These are phyloP conservation scores for Lamellibrachia luymesi DNA, from an alignment of 1,140 invertebrate genomes.

Conservation along the genomic window DNA sequence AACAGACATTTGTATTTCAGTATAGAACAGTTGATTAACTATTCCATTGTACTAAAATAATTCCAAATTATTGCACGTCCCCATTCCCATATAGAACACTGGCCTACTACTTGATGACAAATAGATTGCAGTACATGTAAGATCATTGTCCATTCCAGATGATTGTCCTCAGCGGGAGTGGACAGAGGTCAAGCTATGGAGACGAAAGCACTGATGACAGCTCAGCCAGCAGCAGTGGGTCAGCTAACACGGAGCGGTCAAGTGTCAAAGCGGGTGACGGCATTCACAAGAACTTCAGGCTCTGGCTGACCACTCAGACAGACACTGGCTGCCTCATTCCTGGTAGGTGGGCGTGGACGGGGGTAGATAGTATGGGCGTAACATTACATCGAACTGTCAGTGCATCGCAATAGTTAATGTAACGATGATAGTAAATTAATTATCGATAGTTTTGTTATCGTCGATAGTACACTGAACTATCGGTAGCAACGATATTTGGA, in stretches of 20 bases:
- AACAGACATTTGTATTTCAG: no score
- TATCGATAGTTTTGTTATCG: not conserved
- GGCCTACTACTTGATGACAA: not conserved
- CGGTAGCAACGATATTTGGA: no score
- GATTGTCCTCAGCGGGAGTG: not conserved
- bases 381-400: not conserved
- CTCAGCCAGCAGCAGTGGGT: not conserved
- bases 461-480: no score
- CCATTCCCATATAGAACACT: not conserved
- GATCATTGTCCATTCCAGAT: not conserved
- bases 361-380: not conserved
- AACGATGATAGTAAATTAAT: no score
- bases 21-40: no score
- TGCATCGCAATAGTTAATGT: no score
- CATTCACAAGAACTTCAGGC: slow-evolving; percentile 18
- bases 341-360: not conserved
- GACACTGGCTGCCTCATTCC: slow-evolving; percentile 13
- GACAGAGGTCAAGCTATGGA: not conserved
- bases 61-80: no score
- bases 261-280: not conserved
- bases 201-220: not conserved
- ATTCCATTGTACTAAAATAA: no score
- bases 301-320: slow-evolving; percentile 18
- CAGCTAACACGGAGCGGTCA: not conserved
- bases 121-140: not conserved